A percentile compares a stretch with the other conserved stretches of the same genome.
phyloP scores from a whole-genome alignment of 53 echinoderm and acorn worm species.

The Apostichopus leukothele region DNA sequence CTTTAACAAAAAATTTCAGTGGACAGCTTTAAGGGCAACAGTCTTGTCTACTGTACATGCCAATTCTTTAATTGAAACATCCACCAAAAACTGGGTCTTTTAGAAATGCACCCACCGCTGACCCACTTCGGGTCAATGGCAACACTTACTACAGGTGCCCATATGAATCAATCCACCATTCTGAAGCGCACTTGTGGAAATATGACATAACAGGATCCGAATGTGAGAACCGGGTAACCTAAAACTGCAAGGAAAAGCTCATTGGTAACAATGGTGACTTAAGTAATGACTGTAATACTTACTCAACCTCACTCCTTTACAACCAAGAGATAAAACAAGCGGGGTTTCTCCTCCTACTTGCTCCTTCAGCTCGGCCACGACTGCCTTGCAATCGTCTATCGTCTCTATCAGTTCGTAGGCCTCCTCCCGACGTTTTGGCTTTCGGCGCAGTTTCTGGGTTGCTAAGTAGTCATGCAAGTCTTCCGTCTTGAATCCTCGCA shows the following conservation, averaged over 20 bases:
- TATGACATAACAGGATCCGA: neutral
- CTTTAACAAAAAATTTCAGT: too few species aligned
- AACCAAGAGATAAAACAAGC: constrained; percentile 26
- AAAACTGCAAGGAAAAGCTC: too few species aligned
- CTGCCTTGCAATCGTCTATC: constrained; percentile 40
- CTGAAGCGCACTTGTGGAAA: neutral
- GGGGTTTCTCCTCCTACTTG: constrained; percentile 7
- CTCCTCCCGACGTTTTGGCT: constrained; percentile 19
- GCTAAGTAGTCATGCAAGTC: constrained; percentile 40
- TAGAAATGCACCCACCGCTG: too few species aligned
- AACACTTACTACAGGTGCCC: too few species aligned
- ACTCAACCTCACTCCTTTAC: constrained; percentile 38
- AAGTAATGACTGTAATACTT: neutral
- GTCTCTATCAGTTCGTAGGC: constrained; percentile 38
- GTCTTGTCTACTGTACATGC: too few species aligned
- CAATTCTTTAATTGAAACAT: too few species aligned
- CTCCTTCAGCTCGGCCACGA: constrained; percentile 27
- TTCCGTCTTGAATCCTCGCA: constrained; percentile 43
- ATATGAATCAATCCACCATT: too few species aligned
- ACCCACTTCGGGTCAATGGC: too few species aligned
- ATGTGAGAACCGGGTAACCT: too few species aligned
- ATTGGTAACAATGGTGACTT: too few species aligned
- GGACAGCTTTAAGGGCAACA: too few species aligned
- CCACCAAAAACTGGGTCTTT: too few species aligned
- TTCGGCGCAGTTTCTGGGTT: constrained; percentile 29